Conservation (phyloP, 2,113 vertebrate genomes). For the western clawed frog (Xenopus tropicalis) region UCB_Xtro_10.0 CM004449.2:115715501-115716000, state of each 20-base stretch:
- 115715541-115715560: slow-evolving; percentile 8
- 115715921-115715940: not conserved
- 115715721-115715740: no score
- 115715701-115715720: no score
- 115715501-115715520: slow-evolving; percentile 30
- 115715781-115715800: no score
- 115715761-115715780: no score
- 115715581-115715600: slow-evolving; percentile 9
- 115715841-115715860: no score
- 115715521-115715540: slow-evolving; percentile 5
- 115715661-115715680: not conserved
- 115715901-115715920: no score
- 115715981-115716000: not conserved
- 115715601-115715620: not conserved
- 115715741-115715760: no score
- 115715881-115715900: no score
- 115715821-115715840: no score
- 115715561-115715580: slow-evolving; percentile 6
- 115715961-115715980: not conserved
- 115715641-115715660: not conserved
- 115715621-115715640: not conserved
- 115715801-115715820: no score
- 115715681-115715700: not conserved
- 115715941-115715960: not conserved
- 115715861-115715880: no score